Evolutionary conservation across 2,113 vertebrate species (phyloP).

Genomic region (Chamaea fasciata): DNA sequence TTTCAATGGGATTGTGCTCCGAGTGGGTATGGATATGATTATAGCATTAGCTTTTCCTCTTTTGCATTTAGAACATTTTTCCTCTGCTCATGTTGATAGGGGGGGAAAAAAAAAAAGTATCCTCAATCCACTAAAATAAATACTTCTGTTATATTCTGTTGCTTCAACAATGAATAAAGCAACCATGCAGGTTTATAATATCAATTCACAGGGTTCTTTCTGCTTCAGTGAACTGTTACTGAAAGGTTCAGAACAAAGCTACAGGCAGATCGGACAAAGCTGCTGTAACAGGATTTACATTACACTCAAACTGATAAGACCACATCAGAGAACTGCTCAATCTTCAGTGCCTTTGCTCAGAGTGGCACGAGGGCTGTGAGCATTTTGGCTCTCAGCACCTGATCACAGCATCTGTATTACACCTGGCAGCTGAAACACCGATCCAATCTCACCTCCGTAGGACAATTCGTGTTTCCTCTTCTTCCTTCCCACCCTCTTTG

Average conservation of each 20-base stretch:
- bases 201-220: conserved; percentile 76
- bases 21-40: conserved; percentile 13
- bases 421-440: conserved; percentile 18
- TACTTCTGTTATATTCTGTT: conserved; percentile 68
- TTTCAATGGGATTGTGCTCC: conserved; percentile 7
- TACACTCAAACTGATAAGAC: conserved; percentile 73
- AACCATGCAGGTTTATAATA: conserved; percentile 75
- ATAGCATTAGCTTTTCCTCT: conserved; percentile 14
- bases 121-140: conserved; percentile 69
- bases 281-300: conserved; percentile 76
- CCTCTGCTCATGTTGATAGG: neutral
- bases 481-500: neutral
- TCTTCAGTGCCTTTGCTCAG: conserved; percentile 59
- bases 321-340: conserved; percentile 67
- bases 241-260: conserved; percentile 80
- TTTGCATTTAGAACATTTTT: conserved; percentile 46
- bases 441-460: conserved; percentile 1
- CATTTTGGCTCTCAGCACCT: conserved; percentile 25
- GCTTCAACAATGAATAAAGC: conserved; percentile 72
- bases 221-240: conserved; percentile 80
- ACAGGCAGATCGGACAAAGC: conserved; percentile 76
- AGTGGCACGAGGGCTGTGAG: conserved; percentile 12
- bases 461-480: neutral
- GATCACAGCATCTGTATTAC: conserved; percentile 57
- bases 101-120: neutral